These are phyloP conservation scores for Pachyramphus minor DNA, from an alignment of 2,113 vertebrate species.

Conservation along the genomic window DNA sequence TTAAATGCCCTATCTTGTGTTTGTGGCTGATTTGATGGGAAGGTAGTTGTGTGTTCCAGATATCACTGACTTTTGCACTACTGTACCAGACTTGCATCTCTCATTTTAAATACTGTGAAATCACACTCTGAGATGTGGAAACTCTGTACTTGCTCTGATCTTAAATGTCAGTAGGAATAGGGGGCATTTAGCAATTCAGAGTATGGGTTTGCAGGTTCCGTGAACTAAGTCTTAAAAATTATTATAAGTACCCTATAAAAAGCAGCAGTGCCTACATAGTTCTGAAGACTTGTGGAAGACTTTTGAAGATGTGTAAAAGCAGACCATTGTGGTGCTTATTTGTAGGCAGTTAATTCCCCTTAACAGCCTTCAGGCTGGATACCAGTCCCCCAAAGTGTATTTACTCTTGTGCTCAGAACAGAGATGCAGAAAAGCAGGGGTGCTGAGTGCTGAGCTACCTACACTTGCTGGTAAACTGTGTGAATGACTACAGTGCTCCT, in stretches of 20 bases:
- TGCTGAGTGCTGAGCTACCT: background rate
- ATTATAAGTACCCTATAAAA: background rate
- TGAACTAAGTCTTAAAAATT: background rate
- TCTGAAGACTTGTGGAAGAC: background rate
- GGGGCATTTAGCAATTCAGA: background rate
- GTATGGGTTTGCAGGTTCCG: background rate
- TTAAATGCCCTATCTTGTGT: background rate
- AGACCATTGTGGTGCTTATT: background rate
- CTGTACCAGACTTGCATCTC: background rate
- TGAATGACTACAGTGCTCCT: background rate
- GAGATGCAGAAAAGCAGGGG: background rate
- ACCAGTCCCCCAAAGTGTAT: accelerated
- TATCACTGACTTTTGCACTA: background rate
- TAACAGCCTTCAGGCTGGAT: background rate
- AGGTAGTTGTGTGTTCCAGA: background rate
- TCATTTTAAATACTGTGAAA: background rate
- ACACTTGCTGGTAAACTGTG: background rate
- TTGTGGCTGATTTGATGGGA: background rate
- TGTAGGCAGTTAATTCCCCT: background rate
- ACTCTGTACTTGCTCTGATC: background rate
- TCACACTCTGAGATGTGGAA: background rate
- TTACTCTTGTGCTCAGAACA: background rate
- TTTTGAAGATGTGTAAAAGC: background rate
- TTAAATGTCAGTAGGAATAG: background rate
- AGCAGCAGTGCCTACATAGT: background rate